A percentile compares a stretch with the other conserved stretches of the same genome.
Evolutionary conservation across 92 coral and sea anemone genomes (phyloP).

Genomic region (Galaxea fascicularis): DNA sequence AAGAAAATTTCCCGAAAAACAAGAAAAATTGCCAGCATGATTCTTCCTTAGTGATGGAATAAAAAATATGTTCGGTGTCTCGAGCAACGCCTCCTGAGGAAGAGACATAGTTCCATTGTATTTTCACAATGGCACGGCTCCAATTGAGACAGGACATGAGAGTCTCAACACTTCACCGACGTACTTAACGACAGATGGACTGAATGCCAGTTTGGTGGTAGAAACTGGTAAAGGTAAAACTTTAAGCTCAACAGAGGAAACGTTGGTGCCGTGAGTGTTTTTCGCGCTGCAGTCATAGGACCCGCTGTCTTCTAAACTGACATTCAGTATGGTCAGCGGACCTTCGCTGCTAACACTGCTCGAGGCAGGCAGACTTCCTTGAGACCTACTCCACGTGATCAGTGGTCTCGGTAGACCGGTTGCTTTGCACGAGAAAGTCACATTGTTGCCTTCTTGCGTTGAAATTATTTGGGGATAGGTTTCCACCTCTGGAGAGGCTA

Average conservation of each 20-base stretch:
- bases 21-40: constrained; percentile 1
- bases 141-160: background rate
- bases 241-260: constrained; percentile 1
- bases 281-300: constrained; percentile 41
- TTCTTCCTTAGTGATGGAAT: background rate
- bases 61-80: background rate
- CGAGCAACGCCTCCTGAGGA: background rate
- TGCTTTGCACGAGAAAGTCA: background rate
- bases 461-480: background rate
- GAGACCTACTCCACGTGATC: constrained; percentile 11
- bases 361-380: constrained; percentile 15
- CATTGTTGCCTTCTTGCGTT: background rate
- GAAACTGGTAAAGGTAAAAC: background rate
- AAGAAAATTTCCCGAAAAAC: background rate
- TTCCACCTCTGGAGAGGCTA: background rate
- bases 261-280: constrained; percentile 13
- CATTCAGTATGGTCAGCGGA: constrained; percentile 2
- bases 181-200: background rate
- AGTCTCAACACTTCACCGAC: background rate
- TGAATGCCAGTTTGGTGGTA: background rate
- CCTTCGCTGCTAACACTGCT: constrained; percentile 5
- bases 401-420: background rate
- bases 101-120: constrained; percentile 6
- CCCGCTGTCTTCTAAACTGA: constrained; percentile 33
- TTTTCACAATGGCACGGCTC: background rate